Evolutionary conservation across 2,888 invertebrate species (phyloP), one percentile per base, ranked within the genome.

Genomic region (Pseudoips prasinana): DNA sequence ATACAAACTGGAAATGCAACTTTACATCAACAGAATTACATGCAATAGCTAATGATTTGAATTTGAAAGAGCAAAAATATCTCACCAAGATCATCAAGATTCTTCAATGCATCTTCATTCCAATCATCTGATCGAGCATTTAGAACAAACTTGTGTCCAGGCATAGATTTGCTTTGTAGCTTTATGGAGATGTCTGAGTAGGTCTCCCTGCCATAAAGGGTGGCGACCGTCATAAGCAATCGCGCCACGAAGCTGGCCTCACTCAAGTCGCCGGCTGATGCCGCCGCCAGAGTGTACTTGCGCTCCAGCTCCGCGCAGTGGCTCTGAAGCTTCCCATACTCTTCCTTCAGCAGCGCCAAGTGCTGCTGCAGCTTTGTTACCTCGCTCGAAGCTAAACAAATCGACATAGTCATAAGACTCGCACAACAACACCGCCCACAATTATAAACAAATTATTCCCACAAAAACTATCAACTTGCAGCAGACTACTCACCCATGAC

Each of bases 131-230:
- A 96, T 10, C 98, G 91, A 17, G 98, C 96, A 64, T 93, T 93
- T 8, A 98, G 82, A 6, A 98, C 94, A 85, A 98, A 94, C 77
- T 95, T 95, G 76, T 98, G 98, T 1, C 94, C 97, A 2, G 94
- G 93, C 68, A 96, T 90, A 22, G 91, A 89, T 65, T 92, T 92
- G 59, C 92, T 92, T 49, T 92, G 91, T 10, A 98, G 86, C 69
- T 92, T 92, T 30, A 98, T 92, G 33, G 84, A 90, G 44, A 98
- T 89, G 77, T 98, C 98, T 51, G 97, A 95, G 70, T 94, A 95
- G 0, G 91, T 91, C 33, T 93, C 92, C 43, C 95, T 93, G 38
- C 95, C 93, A 72, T 95, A 95, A 28, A 98, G 82, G n/a, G 94
- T 92, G 1, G 94, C 92, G 11, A 98, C 94, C 17, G 94, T 95